phyloP scores from a whole-genome alignment of 1,140 invertebrate genomes.

The Drosophila repletoides region DNA sequence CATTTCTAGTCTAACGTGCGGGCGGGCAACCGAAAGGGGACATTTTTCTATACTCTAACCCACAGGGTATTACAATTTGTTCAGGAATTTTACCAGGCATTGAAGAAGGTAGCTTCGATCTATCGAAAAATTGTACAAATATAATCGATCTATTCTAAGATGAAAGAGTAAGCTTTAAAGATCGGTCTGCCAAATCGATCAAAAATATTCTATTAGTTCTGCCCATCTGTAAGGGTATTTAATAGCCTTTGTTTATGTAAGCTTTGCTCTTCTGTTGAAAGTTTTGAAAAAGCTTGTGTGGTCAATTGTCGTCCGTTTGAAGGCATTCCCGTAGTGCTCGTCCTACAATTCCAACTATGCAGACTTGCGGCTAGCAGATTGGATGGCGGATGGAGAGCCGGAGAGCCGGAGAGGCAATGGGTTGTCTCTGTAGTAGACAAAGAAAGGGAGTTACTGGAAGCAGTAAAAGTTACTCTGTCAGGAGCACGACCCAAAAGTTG shows the following conservation, averaged over 20 bases:
- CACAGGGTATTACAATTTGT: too few relatives aligned
- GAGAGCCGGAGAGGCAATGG: neutral
- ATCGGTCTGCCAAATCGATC: too few relatives aligned
- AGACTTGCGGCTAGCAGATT: neutral
- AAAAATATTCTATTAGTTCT: too few relatives aligned
- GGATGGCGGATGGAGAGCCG: neutral
- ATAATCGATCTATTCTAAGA: too few relatives aligned
- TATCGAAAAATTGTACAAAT: too few relatives aligned
- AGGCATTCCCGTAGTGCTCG: neutral
- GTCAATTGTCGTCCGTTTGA: slow-evolving; percentile 7
- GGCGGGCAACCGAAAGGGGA: too few relatives aligned
- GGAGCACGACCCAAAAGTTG: slow-evolving; percentile 1
- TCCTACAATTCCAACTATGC: slow-evolving; percentile 1
- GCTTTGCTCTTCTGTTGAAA: neutral
- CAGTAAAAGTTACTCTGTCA: slow-evolving; percentile 12
- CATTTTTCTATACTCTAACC: too few relatives aligned
- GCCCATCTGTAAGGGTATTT: too few relatives aligned
- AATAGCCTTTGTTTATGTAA: neutral
- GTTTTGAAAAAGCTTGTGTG: slow-evolving; percentile 10
- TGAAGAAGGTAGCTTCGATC: too few relatives aligned
- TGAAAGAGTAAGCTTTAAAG: too few relatives aligned
- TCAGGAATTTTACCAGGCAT: too few relatives aligned
- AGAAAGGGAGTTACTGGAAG: neutral
- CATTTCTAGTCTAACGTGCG: neutral
- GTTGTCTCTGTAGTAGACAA: too few relatives aligned